Conservation (phyloP, 1,140 invertebrate genomes). For the Harpegnathos saltator region DNA sequence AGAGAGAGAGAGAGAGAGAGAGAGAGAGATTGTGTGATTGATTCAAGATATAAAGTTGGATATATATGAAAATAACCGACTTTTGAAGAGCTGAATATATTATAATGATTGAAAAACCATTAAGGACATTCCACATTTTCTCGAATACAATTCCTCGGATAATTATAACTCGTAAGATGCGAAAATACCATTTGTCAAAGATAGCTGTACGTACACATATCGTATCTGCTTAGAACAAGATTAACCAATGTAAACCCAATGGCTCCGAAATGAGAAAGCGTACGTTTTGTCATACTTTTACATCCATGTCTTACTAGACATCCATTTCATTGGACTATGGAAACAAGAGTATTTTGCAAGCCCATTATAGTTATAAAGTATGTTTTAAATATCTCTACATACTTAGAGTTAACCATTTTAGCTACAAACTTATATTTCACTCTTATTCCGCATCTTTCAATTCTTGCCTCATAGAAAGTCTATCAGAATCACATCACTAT, state of each 20-base stretch:
- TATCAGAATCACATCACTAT: not conserved
- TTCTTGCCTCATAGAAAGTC: not conserved
- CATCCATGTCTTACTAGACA: too few species aligned
- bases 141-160: too few species aligned
- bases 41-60: too few species aligned
- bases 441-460: not conserved
- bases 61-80: too few species aligned
- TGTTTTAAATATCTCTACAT: not conserved
- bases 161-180: too few species aligned
- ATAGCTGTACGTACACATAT: slow-evolving; percentile 1
- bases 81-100: too few species aligned
- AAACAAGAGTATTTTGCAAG: not conserved
- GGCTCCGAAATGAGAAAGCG: not conserved
- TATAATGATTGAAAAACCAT: too few species aligned
- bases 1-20: too few species aligned
- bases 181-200: slow-evolving; percentile 29
- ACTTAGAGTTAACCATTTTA: not conserved
- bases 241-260: slow-evolving; percentile 8
- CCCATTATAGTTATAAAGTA: not conserved
- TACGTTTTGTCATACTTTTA: not conserved
- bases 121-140: too few species aligned
- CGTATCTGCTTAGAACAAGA: slow-evolving; percentile 12
- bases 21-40: too few species aligned
- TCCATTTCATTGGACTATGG: too few species aligned
- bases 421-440: not conserved